Percentiles rank a stretch among this genome's conserved stretches.
Evolutionary conservation across 2,113 vertebrate species (phyloP).

Genomic region (Coracopsis vasa): DNA sequence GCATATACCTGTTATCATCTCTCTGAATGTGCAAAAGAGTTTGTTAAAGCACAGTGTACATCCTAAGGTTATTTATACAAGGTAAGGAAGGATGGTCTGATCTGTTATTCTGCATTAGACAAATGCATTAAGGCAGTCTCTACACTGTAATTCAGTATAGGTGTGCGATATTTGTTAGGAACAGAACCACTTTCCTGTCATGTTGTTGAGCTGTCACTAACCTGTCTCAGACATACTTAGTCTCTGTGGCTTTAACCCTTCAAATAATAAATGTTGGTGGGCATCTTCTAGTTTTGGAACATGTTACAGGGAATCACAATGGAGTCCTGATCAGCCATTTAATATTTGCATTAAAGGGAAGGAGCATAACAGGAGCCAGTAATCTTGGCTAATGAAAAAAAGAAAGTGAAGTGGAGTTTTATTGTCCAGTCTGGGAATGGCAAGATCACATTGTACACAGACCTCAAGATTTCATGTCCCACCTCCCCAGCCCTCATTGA

Average conservation of each 20-base stretch:
- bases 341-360: not conserved
- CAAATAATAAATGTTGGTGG: not conserved
- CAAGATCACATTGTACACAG: not conserved
- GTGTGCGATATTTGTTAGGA: not conserved
- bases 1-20: not conserved
- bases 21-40: not conserved
- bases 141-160: not conserved
- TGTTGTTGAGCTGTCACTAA: not conserved
- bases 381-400: not conserved
- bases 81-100: not conserved
- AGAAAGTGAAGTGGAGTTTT: not conserved
- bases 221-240: too few relatives aligned
- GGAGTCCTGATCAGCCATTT: not conserved
- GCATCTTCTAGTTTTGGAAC: not conserved
- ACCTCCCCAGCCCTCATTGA: rapidly evolving
- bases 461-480: not conserved
- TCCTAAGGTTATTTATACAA: not conserved
- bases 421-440: not conserved
- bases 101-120: not conserved
- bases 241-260: not conserved
- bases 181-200: rapidly evolving
- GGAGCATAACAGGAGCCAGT: not conserved
- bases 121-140: not conserved
- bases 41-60: not conserved
- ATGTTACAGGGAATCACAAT: not conserved